phyloP scores from a whole-genome alignment of 2,888 invertebrate genomes.

The Dolomedes plantarius region DNA sequence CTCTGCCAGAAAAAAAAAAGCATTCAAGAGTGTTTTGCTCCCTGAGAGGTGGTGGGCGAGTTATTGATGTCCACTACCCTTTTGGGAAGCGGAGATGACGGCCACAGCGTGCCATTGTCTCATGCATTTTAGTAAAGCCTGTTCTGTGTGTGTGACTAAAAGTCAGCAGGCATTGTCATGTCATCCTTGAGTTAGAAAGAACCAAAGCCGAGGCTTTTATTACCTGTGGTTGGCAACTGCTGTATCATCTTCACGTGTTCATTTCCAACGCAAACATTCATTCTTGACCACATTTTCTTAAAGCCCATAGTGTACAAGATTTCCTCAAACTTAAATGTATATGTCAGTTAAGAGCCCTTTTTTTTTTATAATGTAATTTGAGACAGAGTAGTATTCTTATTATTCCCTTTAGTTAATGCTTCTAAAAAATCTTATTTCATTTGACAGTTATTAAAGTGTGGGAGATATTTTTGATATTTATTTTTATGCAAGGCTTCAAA shows the following conservation, averaged over 20 bases:
- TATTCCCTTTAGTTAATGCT: too few species aligned
- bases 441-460: too few species aligned
- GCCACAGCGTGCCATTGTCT: not conserved
- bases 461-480: too few species aligned
- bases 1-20: conserved; percentile 65
- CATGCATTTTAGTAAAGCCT: not conserved
- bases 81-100: not conserved
- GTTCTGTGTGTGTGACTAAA: not conserved
- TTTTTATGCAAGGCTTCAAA: too few species aligned
- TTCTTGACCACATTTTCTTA: too few species aligned
- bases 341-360: too few species aligned
- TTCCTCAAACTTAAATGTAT: too few species aligned
- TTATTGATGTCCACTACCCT: conserved; percentile 38
- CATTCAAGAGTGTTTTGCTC: conserved; percentile 51
- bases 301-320: too few species aligned
- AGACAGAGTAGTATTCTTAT: too few species aligned
- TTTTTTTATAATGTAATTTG: too few species aligned
- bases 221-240: conserved; percentile 67
- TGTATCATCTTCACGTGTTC: not conserved
- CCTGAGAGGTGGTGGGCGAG: conserved; percentile 47
- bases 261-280: not conserved
- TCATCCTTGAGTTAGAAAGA: not conserved
- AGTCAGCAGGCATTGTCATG: not conserved
- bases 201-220: conserved; percentile 31
- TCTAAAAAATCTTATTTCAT: too few species aligned